Percentiles rank a stretch among this genome's conserved stretches.
These are phyloP conservation scores for Oedothorax gibbosus DNA, from an alignment of 1,140 invertebrate genomes.

Conservation along the genomic window DNA sequence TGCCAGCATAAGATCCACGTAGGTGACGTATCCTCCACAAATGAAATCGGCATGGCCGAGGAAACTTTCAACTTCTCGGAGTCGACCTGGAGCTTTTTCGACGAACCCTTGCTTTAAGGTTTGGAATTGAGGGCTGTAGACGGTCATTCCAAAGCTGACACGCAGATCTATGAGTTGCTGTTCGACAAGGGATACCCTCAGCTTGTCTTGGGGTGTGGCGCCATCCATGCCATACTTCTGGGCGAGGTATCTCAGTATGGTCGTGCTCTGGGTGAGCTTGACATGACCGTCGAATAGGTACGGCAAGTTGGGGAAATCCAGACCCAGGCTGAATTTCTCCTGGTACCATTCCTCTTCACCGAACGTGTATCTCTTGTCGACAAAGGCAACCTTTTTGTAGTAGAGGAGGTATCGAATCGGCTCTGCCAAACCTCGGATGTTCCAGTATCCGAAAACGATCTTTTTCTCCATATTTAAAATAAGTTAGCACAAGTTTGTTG, in stretches of 20 bases:
- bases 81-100: constrained; percentile 64
- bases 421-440: constrained; percentile 78
- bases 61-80: constrained; percentile 68
- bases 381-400: constrained; percentile 78
- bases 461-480: not conserved
- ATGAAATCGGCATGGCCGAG: constrained; percentile 69
- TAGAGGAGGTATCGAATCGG: constrained; percentile 79
- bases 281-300: constrained; percentile 64
- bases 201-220: constrained; percentile 66
- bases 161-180: constrained; percentile 70
- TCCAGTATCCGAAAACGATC: constrained; percentile 75
- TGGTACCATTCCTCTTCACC: constrained; percentile 63
- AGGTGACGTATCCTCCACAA: constrained; percentile 70
- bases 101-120: constrained; percentile 57
- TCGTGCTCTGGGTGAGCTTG: constrained; percentile 68
- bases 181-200: constrained; percentile 69
- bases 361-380: constrained; percentile 71
- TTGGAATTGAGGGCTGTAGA: constrained; percentile 54
- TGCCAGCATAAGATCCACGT: constrained; percentile 71
- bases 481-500: no score
- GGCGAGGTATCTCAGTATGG: constrained; percentile 72
- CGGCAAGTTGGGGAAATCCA: constrained; percentile 67
- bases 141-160: constrained; percentile 65
- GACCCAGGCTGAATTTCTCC: constrained; percentile 65
- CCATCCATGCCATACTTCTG: constrained; percentile 66